A percentile compares a stretch with the other conserved stretches of the same genome.
Evolutionary conservation across 2,113 vertebrate genomes (phyloP).

Genomic region (Lamprologus callipterus): DNA sequence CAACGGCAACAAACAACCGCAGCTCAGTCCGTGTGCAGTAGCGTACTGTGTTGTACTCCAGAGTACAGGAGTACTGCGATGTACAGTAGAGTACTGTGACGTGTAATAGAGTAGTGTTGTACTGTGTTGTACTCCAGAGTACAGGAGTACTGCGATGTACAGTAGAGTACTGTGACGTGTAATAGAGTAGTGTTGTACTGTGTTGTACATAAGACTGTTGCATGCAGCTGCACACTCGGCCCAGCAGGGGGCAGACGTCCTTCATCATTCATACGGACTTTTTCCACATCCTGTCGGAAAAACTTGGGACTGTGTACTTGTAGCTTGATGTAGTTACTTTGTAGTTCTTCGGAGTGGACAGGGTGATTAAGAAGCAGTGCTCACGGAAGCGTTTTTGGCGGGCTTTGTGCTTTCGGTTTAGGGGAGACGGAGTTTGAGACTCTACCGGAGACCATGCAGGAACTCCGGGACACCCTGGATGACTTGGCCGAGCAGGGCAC

Average conservation of each 20-base stretch:
- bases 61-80: no score
- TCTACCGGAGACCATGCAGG: not conserved
- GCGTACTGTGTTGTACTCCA: not conserved
- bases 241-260: slow-evolving; percentile 1
- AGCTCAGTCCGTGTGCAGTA: not conserved
- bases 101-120: no score
- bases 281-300: slow-evolving; percentile 13
- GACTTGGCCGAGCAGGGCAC: slow-evolving; percentile 34
- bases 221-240: not conserved
- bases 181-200: not conserved
- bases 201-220: not conserved
- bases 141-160: no score
- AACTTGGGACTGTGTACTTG: not conserved
- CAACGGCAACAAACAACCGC: not conserved
- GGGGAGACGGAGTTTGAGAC: not conserved
- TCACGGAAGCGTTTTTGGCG: not conserved
- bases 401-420: not conserved
- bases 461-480: not conserved
- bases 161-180: no score
- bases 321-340: not conserved
- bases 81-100: no score
- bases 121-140: not conserved
- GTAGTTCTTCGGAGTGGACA: not conserved
- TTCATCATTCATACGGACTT: not conserved
- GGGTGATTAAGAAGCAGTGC: no score